A percentile compares a stretch with the other conserved stretches of the same genome.
Conservation (phyloP, 2,113 vertebrate species). For the Gavialis gangeticus region DNA sequence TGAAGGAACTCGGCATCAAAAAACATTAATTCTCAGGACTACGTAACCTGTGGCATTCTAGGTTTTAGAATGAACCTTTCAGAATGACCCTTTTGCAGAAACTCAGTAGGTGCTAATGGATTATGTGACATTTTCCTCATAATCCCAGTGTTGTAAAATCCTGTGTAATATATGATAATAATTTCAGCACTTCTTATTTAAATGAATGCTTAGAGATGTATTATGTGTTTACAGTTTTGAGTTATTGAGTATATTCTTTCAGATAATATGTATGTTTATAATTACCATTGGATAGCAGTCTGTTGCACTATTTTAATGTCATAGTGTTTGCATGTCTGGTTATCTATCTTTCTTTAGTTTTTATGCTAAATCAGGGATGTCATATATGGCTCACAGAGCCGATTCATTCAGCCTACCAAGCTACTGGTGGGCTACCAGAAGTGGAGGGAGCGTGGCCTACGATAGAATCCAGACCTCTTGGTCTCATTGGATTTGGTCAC, state of each 20-base stretch:
- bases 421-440: too few species aligned
- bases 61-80: not conserved
- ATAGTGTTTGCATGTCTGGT: not conserved
- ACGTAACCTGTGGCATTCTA: not conserved
- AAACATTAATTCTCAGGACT: conserved; percentile 11
- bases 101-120: not conserved
- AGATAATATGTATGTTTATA: too few species aligned
- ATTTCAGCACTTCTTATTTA: conserved; percentile 1
- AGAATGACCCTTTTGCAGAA: conserved; percentile 1
- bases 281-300: not conserved
- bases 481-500: too few species aligned
- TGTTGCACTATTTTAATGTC: not conserved
- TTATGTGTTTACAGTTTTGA: not conserved
- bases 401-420: too few species aligned
- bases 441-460: too few species aligned
- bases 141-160: not conserved
- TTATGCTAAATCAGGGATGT: too few species aligned
- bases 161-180: not conserved
- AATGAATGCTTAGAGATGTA: conserved; percentile 11
- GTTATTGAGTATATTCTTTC: conserved; percentile 19
- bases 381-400: too few species aligned
- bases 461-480: too few species aligned
- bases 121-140: not conserved
- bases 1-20: conserved; percentile 28
- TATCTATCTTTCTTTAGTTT: not conserved